phyloP scores from a whole-genome alignment of 2,888 invertebrate genomes.

The Acanthosepion lycidas region DNA sequence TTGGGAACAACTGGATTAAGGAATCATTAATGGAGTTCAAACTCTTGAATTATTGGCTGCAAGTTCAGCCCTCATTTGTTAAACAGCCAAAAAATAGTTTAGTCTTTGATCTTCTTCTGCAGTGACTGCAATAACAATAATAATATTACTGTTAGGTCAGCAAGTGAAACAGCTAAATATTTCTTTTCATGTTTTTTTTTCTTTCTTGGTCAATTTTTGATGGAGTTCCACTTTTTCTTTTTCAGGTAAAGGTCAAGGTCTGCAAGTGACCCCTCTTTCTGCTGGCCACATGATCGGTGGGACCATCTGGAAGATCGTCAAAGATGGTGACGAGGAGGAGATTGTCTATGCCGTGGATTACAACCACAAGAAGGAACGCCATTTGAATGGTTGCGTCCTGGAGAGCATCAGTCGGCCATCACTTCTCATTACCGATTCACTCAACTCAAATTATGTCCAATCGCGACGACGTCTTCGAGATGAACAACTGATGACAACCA shows the following conservation, averaged over 20 bases:
- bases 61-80: too few species aligned
- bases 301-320: conserved; percentile 98
- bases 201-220: not conserved
- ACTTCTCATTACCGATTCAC: conserved; percentile 93
- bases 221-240: not conserved
- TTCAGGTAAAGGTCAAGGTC: conserved; percentile 91
- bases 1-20: too few species aligned
- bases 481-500: conserved; percentile 97
- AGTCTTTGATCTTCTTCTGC: too few species aligned
- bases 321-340: conserved; percentile 98
- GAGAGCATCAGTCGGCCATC: conserved; percentile 93
- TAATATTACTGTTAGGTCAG: not conserved
- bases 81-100: too few species aligned
- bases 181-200: not conserved
- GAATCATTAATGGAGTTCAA: too few species aligned
- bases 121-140: too few species aligned
- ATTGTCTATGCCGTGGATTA: conserved; percentile 98
- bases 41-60: too few species aligned
- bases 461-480: conserved; percentile 91
- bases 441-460: conserved; percentile 95
- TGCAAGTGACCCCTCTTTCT: conserved; percentile 93
- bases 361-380: conserved; percentile 97
- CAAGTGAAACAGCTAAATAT: too few species aligned
- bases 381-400: conserved; percentile 95
- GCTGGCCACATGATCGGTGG: conserved; percentile 99